These are phyloP conservation scores for Lamprologus ornatipinnis DNA, from an alignment of 2,113 vertebrate genomes.

Conservation along the genomic window DNA sequence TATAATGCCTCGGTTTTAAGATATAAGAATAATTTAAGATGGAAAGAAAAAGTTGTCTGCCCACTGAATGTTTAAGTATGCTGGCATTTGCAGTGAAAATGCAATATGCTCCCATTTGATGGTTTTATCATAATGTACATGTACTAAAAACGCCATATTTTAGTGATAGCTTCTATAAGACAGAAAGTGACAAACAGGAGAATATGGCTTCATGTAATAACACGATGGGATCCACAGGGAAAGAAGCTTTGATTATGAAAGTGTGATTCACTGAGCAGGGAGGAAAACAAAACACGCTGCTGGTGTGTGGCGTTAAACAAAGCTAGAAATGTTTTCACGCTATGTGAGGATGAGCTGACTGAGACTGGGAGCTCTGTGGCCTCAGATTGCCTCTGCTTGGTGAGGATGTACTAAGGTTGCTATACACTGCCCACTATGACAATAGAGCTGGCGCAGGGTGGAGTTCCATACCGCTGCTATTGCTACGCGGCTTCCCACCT, in stretches of 20 bases:
- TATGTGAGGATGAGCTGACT: constrained; percentile 35
- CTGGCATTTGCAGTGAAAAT: neutral
- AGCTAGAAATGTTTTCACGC: neutral
- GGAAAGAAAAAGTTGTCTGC: neutral
- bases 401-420: neutral
- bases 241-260: constrained; percentile 15
- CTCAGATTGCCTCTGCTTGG: constrained; percentile 42
- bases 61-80: neutral
- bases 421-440: neutral
- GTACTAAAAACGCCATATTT: neutral
- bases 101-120: neutral
- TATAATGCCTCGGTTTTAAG: neutral
- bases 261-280: constrained; percentile 2
- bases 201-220: neutral
- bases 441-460: constrained; percentile 18
- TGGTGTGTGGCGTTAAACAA: constrained; percentile 2
- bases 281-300: neutral
- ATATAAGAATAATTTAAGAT: neutral
- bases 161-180: neutral
- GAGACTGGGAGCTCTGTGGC: constrained; percentile 35
- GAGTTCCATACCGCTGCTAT: constrained; percentile 8
- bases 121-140: neutral
- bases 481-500: constrained; percentile 25
- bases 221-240: neutral
- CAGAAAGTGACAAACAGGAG: neutral